Base-by-base conservation (phyloP, 2,888 invertebrate species). In the Chaitophorus viminalis region DNA sequence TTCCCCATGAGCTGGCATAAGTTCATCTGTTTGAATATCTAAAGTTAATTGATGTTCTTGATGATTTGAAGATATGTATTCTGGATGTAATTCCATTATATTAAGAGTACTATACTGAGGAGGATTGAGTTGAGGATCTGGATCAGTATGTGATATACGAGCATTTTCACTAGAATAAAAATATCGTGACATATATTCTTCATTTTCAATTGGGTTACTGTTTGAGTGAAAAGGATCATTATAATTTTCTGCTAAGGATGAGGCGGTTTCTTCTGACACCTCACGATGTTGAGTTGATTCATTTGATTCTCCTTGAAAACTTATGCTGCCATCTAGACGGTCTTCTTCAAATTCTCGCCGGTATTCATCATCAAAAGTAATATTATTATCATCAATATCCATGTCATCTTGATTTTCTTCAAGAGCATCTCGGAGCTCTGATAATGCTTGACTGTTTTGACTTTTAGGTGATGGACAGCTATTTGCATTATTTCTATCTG, bases 1-100 rank as follows among this genome's bases (percentile, higher is more conserved):
- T 92, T 97, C 97, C 1, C 96, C 96, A 89, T 96, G 94, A 0
- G 96, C 95, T 68, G 97, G 96, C 96, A 97, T 96, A 90, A 95
- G 94, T 91, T 97, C 97, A 91, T 97, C 96, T 0, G 96, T 94
- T 90, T 95, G 94, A 90, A 97, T 96, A 91, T 96, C 95, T 78
- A 96, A 76, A 3, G 89, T 79, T 79, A 87, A 25, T 60, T 79
- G 72, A 79, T 79, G 68, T 79, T 87, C 86, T 74, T 79, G 86
- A 86, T 86, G 17, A n/a, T 87, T 79, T 74, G 74, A 79, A 4
- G 86, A 87, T 60, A 87, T 76, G 79, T 87, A 87, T 74, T 87
- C 86, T 21, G 79, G 68, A 9, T 87, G 86, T 60, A 87, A 11
- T 60, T 79, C 86, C 86, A 87, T 87, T 14, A 79, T 79, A 60